Percentiles rank a stretch among this genome's conserved stretches.
phyloP scores from a whole-genome alignment of 2,113 vertebrate species.

The Chionis minor region DNA sequence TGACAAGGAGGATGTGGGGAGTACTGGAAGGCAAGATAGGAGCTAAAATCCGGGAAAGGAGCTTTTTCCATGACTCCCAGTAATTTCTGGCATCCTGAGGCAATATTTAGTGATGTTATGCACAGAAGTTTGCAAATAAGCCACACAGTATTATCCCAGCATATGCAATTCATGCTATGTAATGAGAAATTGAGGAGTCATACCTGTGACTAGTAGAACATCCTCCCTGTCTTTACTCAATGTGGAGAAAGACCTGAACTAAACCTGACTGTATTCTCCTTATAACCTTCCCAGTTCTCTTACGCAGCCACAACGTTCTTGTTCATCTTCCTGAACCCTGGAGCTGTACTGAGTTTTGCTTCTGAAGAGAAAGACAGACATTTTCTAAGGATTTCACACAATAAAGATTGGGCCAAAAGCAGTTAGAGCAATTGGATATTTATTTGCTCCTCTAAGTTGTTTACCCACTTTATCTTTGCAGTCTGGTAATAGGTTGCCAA shows the following conservation, averaged over 20 bases:
- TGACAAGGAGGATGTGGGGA: background rate
- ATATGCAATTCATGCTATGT: background rate
- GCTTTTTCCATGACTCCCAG: background rate
- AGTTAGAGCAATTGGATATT: background rate
- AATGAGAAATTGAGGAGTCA: background rate
- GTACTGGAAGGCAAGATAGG: background rate
- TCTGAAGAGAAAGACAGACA: background rate
- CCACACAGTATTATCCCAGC: background rate
- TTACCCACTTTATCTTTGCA: background rate
- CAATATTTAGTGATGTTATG: background rate
- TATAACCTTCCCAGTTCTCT: background rate
- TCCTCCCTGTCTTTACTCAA: background rate
- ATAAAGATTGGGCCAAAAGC: background rate
- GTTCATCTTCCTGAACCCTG: background rate
- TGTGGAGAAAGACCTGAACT: background rate
- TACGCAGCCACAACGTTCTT: background rate
- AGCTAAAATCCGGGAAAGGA: background rate
- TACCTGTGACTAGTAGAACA: background rate
- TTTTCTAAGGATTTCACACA: background rate
- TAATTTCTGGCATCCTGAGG: background rate
- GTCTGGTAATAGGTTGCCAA: background rate
- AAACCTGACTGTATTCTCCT: background rate
- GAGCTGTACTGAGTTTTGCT: background rate
- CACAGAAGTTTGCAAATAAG: background rate
- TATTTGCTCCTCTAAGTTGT: background rate